Evolutionary conservation across 2,888 invertebrate genomes (phyloP), one percentile per base, ranked within the genome.

Genomic region (Molanna angustata): DNA sequence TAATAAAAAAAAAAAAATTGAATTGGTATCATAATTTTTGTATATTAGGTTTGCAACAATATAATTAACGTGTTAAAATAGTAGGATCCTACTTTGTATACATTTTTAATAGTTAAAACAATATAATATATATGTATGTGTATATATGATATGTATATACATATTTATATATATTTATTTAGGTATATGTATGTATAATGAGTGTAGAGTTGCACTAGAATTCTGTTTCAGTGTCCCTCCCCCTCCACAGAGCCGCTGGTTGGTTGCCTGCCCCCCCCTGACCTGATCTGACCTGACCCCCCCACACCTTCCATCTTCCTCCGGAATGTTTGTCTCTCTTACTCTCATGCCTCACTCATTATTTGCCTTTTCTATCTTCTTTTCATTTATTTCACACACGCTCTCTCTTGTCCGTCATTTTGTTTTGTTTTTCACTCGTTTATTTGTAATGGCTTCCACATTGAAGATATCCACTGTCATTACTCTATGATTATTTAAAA

Each of bases 191-290:
- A 63, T 64, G 62, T 63, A 61, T 63, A 49, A 61, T 59, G 56
- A 47, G 58, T 54, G 58, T 56, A 59, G 56, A 56, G 56, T 73
- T 74, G 76, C 76, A 72, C 72, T 76, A 76, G 73, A n/a, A n/a
- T 74, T 71, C 75, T 73, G 75, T 77, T 76, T 74, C 76, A 76
- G 76, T 76, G 76, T 74, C 68, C 67, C 71, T 53, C 56, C 58
- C 47, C 53, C 49, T 49, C 55, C 46, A 48, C 49, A 48, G 54
- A 53, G 44, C 50, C 53, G 52, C 69, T 71, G 73, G 72, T 73
- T 72, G 74, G 71, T 71, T 69, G 73, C 72, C 60, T 56, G 53
- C 37, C 73, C 80, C 79, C 78, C 73, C 78, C 78, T 46, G 47
- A 53, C 46, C 46, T 49, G 46, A 49, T 42, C 35, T 32, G 20